These are phyloP conservation scores for Diuraphis noxia DNA, from an alignment of 1,140 invertebrate species.

Conservation along the genomic window DNA sequence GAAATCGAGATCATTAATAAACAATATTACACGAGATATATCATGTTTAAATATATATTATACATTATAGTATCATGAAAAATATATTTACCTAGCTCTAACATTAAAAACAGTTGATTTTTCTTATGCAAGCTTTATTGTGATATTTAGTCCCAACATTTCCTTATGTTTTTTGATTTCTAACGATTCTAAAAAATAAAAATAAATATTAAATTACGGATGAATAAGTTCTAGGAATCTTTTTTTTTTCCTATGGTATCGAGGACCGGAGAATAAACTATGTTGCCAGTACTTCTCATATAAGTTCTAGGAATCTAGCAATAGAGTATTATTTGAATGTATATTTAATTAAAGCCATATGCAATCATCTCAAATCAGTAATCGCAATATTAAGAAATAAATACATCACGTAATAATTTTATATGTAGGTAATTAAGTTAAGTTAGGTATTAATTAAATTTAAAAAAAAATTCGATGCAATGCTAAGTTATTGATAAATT, in stretches of 20 bases:
- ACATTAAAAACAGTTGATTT: background rate
- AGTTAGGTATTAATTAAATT: too few relatives aligned
- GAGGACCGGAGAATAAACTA: too few relatives aligned
- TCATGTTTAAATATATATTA: background rate
- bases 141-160: background rate
- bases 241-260: too few relatives aligned
- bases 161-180: background rate
- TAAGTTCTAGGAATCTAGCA: too few relatives aligned
- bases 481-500: background rate
- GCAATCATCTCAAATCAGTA: background rate
- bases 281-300: too few relatives aligned
- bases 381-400: too few relatives aligned
- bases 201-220: too few relatives aligned
- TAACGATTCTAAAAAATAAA: background rate
- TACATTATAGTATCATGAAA: background rate
- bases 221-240: too few relatives aligned
- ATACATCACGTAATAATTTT: too few relatives aligned
- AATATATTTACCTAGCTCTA: background rate
- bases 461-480: background rate
- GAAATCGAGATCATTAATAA: background rate
- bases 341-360: background rate
- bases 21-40: too few relatives aligned
- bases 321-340: background rate
- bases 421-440: too few relatives aligned
- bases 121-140: background rate